Base-by-base conservation (phyloP, 1,140 invertebrate genomes). In the Daktulosphaira vitifoliae region DNA sequence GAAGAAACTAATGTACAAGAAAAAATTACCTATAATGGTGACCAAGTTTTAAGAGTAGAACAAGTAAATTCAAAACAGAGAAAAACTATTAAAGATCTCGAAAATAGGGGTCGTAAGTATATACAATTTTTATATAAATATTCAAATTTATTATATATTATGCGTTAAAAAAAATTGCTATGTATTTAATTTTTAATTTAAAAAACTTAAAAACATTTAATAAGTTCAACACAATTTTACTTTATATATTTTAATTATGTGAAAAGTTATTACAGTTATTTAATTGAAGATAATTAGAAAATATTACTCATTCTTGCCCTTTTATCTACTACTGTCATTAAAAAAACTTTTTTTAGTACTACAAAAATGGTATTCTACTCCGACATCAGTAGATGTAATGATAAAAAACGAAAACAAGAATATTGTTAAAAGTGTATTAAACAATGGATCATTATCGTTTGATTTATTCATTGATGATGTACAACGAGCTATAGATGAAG, bases 401-500 rank as follows among this genome's bases (percentile, higher is more conserved):
- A 68, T 73, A 5, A 68, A 65, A 46, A 59, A 51, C n/a, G 68
- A 69, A 1, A 69, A 65, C 18, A 46, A 68, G 13, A 56, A 67
- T 15, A 62, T 48, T 15, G 67, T 72, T 2, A 71, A 70, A 62
- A 23, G 66, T 0, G n/a, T 51, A 26, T 70, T 78, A 29, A 68
- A 69, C 22, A 72, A 75, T 44, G 71, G 70, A 48, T 71, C 73
- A 13, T 68, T 79, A 1, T 66, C 73, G 7, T 88, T 81, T 67
- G 77, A 82, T 7, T 74, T 89, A 2, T 73, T 87, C 9, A 88
- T 90, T 69, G 79, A 84, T 13, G 82, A 90, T 74, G 69, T 90
- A 22, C 87, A 90, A 72, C 78, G 80, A 68, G 82, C 84, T 7
- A 90, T 90, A 29, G 81, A 89, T 68, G 79, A 82, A 67, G 87